Evolutionary conservation across 2,113 vertebrate genomes (phyloP), one percentile per base, ranked within the genome.

Genomic region (Ictidomys tridecemlineatus): DNA sequence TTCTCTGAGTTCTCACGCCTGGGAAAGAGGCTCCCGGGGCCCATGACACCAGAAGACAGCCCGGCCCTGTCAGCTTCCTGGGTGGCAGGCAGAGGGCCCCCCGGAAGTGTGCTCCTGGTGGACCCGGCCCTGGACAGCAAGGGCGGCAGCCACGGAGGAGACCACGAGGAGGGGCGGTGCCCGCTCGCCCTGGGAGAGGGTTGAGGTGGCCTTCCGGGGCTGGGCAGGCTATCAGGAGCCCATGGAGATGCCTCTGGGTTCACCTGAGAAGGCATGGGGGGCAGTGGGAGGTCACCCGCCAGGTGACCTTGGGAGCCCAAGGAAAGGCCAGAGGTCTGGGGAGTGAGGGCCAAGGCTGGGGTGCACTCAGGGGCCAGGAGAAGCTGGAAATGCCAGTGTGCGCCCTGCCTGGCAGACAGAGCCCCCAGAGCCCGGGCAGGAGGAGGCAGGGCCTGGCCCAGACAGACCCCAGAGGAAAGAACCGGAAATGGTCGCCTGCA

Each of bases 401-500:
- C 4, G 14, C 32, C 74, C 78, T 2, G 11, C 14, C 58, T 51
- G 51, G 80, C 8, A 30, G 63, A 32, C 37, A 73, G 73, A 12
- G 42, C 63, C 32, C 12, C 13, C 2, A 8, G 32, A 56, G 37
- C 51, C 30, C 34, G 9, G 56, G 37, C 12, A 11, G 16, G 10
- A 24, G 0, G 4, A 37, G 77, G 48, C 61, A 11, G 63, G 30
- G 69, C 3, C 26, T 58, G 20, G 20, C 53, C 8, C 48, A 8
- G 30, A 45, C 18, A 56, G 73, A 8, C 48, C 30, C 13, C 0
- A 2, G 11, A n/a, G 48, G 61, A 48, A 28, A n/a, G 0, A 7
- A 9, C 22, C 0, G 2, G 73, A 42, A 2, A 32, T 34, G 65
- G 20, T 32, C 9, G 0, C 39, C 28, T 28, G 0, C 4, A 20